A percentile compares a stretch with the other conserved stretches of the same genome.
Conservation (phyloP, 2,797 vertebrate species). For the Sparidentex hasta region DNA sequence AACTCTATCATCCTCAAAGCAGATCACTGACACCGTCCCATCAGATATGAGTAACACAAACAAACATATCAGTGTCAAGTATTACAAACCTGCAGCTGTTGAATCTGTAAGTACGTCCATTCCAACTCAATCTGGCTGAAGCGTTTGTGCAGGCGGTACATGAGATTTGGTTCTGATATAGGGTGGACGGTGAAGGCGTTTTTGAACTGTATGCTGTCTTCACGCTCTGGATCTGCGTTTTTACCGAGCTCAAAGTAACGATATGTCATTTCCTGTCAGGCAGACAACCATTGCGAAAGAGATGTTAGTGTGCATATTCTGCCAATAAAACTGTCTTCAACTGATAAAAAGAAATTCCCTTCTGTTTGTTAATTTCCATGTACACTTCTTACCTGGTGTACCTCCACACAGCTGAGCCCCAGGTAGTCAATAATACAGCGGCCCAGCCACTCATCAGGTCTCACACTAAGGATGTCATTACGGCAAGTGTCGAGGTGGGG, state of each 20-base stretch:
- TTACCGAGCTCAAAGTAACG: conserved; percentile 93
- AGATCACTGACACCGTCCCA: background rate
- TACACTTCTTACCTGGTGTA: conserved; percentile 89
- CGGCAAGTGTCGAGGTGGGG: conserved; percentile 94
- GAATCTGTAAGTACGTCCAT: conserved; percentile 91
- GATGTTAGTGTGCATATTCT: background rate
- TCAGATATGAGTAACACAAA: conserved; percentile 12
- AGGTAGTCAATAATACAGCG: conserved; percentile 97
- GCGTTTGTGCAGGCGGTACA: conserved; percentile 95
- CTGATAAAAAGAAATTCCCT: background rate
- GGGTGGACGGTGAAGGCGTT: conserved; percentile 93
- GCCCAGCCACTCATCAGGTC: conserved; percentile 97
- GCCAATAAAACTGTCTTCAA: background rate
- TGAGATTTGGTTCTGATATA: conserved; percentile 90
- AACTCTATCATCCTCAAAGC: background rate
- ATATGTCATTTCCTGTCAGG: conserved; percentile 91
- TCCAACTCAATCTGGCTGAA: conserved; percentile 95
- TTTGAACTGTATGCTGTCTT: conserved; percentile 89
- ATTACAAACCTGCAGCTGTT: conserved; percentile 92
- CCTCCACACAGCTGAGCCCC: conserved; percentile 91
- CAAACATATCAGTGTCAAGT: background rate
- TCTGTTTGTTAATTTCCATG: background rate
- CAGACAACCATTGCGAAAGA: conserved; percentile 22
- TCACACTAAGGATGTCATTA: conserved; percentile 96
- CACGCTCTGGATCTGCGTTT: conserved; percentile 93